Evolutionary conservation across 64 coral and sea anemone genomes (phyloP).

Genomic region (Cladopsammia gracilis): DNA sequence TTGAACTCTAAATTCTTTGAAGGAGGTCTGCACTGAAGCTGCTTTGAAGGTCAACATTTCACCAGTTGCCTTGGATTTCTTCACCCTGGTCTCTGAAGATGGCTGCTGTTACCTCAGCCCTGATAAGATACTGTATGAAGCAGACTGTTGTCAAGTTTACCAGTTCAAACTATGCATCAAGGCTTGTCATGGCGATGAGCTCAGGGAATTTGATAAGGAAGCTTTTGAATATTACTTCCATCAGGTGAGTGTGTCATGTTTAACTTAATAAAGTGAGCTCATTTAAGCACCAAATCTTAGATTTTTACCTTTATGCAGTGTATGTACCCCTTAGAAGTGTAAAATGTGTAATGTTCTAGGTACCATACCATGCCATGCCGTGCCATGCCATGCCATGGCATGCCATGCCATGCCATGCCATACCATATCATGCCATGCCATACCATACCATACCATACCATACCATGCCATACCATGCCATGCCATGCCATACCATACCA

Average conservation of each 20-base stretch:
- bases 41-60: conserved; percentile 69
- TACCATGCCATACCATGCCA: too few species aligned
- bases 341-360: too few species aligned
- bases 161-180: conserved; percentile 80
- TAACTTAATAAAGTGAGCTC: too few species aligned
- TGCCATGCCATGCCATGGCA: too few species aligned
- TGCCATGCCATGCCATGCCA: too few species aligned
- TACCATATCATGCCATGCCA: too few species aligned
- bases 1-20: neutral
- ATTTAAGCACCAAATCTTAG: too few species aligned
- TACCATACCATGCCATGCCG: too few species aligned
- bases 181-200: conserved; percentile 69
- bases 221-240: conserved; percentile 85
- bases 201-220: conserved; percentile 62
- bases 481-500: too few species aligned
- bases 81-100: conserved; percentile 78
- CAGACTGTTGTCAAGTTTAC: conserved; percentile 77
- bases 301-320: too few species aligned
- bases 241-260: conserved; percentile 62
- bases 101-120: conserved; percentile 50
- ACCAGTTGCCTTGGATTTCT: conserved; percentile 76
- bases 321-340: too few species aligned
- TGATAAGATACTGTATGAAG: conserved; percentile 66
- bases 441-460: too few species aligned
- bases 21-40: conserved; percentile 86